Conservation (phyloP, 2,888 invertebrate species). For the Epicampocera succincta region DNA sequence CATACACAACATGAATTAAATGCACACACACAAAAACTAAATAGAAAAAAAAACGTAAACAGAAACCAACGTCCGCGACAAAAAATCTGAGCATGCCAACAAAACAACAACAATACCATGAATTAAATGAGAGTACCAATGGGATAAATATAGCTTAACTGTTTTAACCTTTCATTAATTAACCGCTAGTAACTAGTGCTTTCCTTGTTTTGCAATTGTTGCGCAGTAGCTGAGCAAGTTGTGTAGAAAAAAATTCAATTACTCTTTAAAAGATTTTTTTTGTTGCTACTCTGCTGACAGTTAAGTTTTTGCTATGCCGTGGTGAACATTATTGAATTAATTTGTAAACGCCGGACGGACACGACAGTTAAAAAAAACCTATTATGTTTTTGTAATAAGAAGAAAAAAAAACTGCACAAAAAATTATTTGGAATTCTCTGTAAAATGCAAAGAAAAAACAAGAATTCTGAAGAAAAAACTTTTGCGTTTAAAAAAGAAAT, state of each 20-base stretch:
- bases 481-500: conserved; percentile 22
- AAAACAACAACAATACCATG: conserved; percentile 20
- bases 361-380: conserved; percentile 65
- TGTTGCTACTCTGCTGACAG: conserved; percentile 77
- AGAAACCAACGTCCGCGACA: conserved; percentile 42
- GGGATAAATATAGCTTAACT: neutral
- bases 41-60: conserved; percentile 66
- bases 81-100: conserved; percentile 52
- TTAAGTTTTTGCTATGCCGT: conserved; percentile 81
- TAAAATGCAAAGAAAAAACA: conserved; percentile 51
- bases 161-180: neutral
- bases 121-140: conserved; percentile 17
- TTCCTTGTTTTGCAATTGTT: conserved; percentile 53
- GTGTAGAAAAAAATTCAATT: conserved; percentile 65
- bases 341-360: conserved; percentile 72
- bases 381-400: conserved; percentile 55
- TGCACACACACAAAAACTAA: conserved; percentile 18
- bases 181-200: conserved; percentile 13
- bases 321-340: conserved; percentile 74
- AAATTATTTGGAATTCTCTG: conserved; percentile 50
- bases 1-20: conserved; percentile 5
- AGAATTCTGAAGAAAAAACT: conserved; percentile 34
- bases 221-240: conserved; percentile 55
- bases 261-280: conserved; percentile 76
- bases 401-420: conserved; percentile 32